These are phyloP conservation scores for Drosophila carrolli DNA, from an alignment of 1,140 invertebrate species.

Conservation along the genomic window DNA sequence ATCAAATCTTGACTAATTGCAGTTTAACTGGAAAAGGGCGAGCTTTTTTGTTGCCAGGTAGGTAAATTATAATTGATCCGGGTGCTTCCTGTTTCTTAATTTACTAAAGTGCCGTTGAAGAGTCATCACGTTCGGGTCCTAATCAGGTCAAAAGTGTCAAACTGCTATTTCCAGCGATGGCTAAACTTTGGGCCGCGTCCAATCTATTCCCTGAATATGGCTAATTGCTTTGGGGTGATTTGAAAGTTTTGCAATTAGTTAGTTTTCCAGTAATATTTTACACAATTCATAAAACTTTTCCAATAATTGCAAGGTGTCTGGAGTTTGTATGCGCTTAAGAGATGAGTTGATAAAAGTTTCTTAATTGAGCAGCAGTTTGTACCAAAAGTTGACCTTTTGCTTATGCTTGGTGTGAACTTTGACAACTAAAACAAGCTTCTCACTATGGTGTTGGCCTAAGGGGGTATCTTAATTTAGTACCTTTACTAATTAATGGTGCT, in stretches of 20 bases:
- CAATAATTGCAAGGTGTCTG: slow-evolving; percentile 8
- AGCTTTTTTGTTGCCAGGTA: neutral
- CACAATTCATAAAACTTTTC: slow-evolving; percentile 30
- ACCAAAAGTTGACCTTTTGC: slow-evolving; percentile 8
- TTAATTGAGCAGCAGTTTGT: slow-evolving; percentile 12
- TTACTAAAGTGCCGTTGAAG: slow-evolving; percentile 26
- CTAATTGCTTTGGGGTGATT: slow-evolving; percentile 37
- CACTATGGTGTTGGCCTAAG: neutral
- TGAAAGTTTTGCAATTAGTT: slow-evolving; percentile 43
- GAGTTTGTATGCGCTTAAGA: slow-evolving; percentile 9
- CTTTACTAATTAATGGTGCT: neutral
- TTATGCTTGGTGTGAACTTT: slow-evolving; percentile 5
- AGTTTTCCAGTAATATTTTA: slow-evolving; percentile 26
- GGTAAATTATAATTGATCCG: slow-evolving; percentile 28
- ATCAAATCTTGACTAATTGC: slow-evolving; percentile 54
- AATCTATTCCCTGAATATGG: slow-evolving; percentile 1
- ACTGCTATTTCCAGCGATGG: slow-evolving; percentile 9
- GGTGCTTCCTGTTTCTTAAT: slow-evolving; percentile 19
- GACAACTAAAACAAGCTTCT: neutral
- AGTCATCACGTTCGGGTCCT: slow-evolving; percentile 1
- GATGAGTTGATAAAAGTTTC: slow-evolving; percentile 37
- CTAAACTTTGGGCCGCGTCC: slow-evolving; percentile 5
- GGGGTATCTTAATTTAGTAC: neutral
- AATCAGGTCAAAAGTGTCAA: slow-evolving; percentile 19
- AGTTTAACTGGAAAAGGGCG: neutral